Percentiles rank a stretch among this genome's conserved stretches.
Evolutionary conservation across 2,797 vertebrate species (phyloP).

Genomic region (Streptopelia turtur): DNA sequence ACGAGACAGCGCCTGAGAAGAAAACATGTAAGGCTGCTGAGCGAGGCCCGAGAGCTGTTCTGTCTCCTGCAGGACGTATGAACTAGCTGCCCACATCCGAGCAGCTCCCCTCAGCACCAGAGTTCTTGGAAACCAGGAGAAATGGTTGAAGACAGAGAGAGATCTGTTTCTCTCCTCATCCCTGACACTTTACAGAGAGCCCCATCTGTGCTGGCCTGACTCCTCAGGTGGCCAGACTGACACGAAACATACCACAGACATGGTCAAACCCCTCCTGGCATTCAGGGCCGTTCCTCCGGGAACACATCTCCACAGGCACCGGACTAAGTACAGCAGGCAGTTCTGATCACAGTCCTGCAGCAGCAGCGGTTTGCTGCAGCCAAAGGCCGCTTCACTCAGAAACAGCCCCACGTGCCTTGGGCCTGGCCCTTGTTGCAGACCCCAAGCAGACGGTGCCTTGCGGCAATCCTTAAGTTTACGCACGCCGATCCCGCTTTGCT

Average conservation of each 20-base stretch:
- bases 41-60: not conserved
- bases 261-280: not conserved
- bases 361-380: not conserved
- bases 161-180: not conserved
- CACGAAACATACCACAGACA: not conserved
- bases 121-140: not conserved
- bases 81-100: accelerated
- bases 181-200: not conserved
- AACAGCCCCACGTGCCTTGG: not conserved
- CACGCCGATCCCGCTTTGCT: not conserved
- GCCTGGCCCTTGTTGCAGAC: not conserved
- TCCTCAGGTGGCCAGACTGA: not conserved
- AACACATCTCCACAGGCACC: not conserved
- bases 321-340: not conserved
- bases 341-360: not conserved
- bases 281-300: not conserved
- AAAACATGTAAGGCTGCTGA: not conserved
- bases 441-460: not conserved
- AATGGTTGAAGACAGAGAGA: not conserved
- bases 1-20: not conserved
- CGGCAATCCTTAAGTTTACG: not conserved
- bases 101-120: not conserved
- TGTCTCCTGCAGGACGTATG: not conserved
- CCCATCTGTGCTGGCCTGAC: not conserved
- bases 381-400: not conserved